A percentile compares a stretch with the other conserved stretches of the same genome.
Evolutionary conservation across 2,888 invertebrate species (phyloP).

Genomic region (Drosophila prostipennis): DNA sequence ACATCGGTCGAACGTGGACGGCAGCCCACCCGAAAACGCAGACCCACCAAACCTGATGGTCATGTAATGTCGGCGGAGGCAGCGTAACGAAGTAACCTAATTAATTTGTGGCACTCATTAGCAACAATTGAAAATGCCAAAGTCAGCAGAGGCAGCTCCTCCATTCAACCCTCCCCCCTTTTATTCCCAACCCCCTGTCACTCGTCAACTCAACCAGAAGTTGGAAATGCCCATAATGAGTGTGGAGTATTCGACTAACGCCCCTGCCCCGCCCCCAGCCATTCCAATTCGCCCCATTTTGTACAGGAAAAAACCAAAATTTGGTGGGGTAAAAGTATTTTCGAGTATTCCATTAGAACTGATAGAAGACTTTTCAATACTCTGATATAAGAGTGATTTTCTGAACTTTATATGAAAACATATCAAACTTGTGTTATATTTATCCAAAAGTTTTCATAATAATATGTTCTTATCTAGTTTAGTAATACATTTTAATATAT

Average conservation of each 20-base stretch:
- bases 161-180: background rate
- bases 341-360: background rate
- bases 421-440: too few species aligned
- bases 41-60: constrained; percentile 17
- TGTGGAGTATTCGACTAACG: constrained; percentile 47
- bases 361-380: constrained; percentile 32
- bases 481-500: too few species aligned
- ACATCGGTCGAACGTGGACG: constrained; percentile 47
- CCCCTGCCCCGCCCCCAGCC: constrained; percentile 28
- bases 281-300: constrained; percentile 30
- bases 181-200: constrained; percentile 17
- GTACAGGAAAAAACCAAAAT: constrained; percentile 1
- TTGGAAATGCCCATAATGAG: constrained; percentile 45
- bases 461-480: too few species aligned
- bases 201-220: constrained; percentile 55
- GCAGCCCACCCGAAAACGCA: constrained; percentile 12
- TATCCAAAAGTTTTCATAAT: too few species aligned
- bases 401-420: too few species aligned
- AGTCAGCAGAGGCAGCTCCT: constrained; percentile 44
- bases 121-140: constrained; percentile 78
- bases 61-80: constrained; percentile 55
- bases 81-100: constrained; percentile 79
- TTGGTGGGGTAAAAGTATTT: constrained; percentile 14
- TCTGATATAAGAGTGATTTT: constrained; percentile 3
- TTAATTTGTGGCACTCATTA: constrained; percentile 80